Base-by-base conservation (phyloP, 2,797 vertebrate genomes). In the Schizopygopsis pylzovi region DNA sequence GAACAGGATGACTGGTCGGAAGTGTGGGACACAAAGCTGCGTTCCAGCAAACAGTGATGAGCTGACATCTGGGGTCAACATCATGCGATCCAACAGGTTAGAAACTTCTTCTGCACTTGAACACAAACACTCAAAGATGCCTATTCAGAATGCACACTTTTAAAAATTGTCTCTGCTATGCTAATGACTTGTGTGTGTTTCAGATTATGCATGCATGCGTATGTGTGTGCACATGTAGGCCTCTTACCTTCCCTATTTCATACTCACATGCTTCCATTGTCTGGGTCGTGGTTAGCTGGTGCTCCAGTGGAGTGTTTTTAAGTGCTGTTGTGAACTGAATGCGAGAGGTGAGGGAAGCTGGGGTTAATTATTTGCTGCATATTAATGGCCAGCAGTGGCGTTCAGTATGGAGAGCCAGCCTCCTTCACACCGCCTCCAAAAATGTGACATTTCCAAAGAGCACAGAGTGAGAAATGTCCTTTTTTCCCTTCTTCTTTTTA, bases 371-470 rank as follows among this genome's bases (percentile, higher is more conserved):
- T 86, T 67, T 85, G 85, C 76, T 85, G 82, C 86, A 89, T 90
- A 86, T 85, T 90, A 90, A 91, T 90, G 89, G 81, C 82, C 78
- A 79, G 68, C 79, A 82, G 83, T 84, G 78, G 80, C 37, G 28
- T 75, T 79, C 82, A 85, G 83, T 84, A 83, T 70, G 75, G 70
- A 76, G 54, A 88, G 71, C 83, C 84, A 86, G 85, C 83, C 84
- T 84, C 65, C 82, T 86, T 89, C 87, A 88, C 82, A 28, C 84
- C 82, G 73, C 75, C 87, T 90, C 89, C 86, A 90, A 87, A 88
- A 90, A 87, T 88, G 84, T 92, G 91, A 91, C 88, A 90, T 92
- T 92, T 91, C 83, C 81, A 65, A 88, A 80, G 85, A 85, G 90
- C 72, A 89, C 85, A 81, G 72, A 61, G 72, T 73, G 84, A 79